Base-by-base conservation (phyloP, 1,140 invertebrate species). In the Harlomillsia oculata region DNA sequence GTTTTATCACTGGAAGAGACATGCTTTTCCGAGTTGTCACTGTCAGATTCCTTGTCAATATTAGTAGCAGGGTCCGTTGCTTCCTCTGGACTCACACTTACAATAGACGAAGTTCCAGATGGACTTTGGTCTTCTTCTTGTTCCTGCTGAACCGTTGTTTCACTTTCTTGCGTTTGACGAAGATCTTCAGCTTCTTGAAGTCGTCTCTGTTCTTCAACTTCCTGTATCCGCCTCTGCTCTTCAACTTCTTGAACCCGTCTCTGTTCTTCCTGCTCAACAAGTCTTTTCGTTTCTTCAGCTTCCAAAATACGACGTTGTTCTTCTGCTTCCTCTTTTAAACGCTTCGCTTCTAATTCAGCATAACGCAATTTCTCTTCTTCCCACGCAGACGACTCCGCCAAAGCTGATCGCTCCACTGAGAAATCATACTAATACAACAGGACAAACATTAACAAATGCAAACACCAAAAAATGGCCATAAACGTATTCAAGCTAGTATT, bases 341-440 rank as follows among this genome's bases (percentile, higher is more conserved):
- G 14, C 36, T 48, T 36, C 20, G 48, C 44, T 18, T 46, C 43
- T 23, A 16, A 30, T 48, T 53, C 41, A 37, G n/a, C 23, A 13
- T 29, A n/a, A 18, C 23, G 18, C 39, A 20, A 41, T 18, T 54
- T 52, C 21, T 53, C 50, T 20, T 53, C 28, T 34, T 44, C 57
- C 43, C 36, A 50, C n/a, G 23, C 20, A 34, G 50, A 39, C 18
- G 28, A 32, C 40, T 60, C 58, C 8, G 21, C 39, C 23, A 64
- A 30, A 13, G 41, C 55, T 11, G 51, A 29, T 25, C 53, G 53
- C 41, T 64, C 63, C 32, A 58, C 25, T 4, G 43, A 44, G 30
- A 64, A 64, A 28, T 64, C 62, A 45, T 64, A 64, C 62, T 64
- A 16, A 1, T 52, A 56, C 45, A n/a, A 39, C 6, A 50, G n/a